Base-by-base conservation (phyloP, 2,113 vertebrate species). In the Cairina moschata region DNA sequence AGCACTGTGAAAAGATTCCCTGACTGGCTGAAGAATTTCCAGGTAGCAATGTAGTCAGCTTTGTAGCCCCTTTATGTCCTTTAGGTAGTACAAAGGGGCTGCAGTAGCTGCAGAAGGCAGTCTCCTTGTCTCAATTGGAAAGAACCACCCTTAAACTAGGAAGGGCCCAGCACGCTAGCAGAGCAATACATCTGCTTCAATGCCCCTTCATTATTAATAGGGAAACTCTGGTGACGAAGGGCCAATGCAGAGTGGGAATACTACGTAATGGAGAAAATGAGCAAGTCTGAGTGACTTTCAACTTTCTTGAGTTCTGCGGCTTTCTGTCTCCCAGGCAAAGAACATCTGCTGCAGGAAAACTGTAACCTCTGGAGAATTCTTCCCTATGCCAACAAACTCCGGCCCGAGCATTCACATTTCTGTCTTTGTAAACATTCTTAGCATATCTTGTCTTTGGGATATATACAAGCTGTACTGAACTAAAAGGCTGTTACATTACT, bases 381-480 rank as follows among this genome's bases (percentile, higher is more conserved):
- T 88, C 60, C 2, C 3, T 3, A 2, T 88, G 46, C 66, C 60
- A 60, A 42, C 17, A 31, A 90, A 50, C 34, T 78, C 17, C 5
- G 12, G 28, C 52, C 32, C 17, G 46, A 90, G 56, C 32, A 8
- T 56, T 90, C 58, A 12, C 28, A 60, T 90, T 58, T 75, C 60
- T 88, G 3, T 36, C 32, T 60, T 90, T 90, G 73, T 75, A 65
- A 95, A 71, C 48, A 46, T 79, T 91, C 86, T 65, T 73, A 52
- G 31, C 72, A 56, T 72, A 59, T 44, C 76, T 91, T 38, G 58
- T 94, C 86, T 90, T 72, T 78, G 88, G 83, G 77, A 91, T 88
- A 40, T 46, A 54, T 58, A 72, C 76, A 65, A 78, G 42, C 73
- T 84, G 56, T 68, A 20, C 56, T 75, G 55, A 4, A 31, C 31